Conservation (phyloP, 2,888 invertebrate species). For the Deroplatys truncata region DNA sequence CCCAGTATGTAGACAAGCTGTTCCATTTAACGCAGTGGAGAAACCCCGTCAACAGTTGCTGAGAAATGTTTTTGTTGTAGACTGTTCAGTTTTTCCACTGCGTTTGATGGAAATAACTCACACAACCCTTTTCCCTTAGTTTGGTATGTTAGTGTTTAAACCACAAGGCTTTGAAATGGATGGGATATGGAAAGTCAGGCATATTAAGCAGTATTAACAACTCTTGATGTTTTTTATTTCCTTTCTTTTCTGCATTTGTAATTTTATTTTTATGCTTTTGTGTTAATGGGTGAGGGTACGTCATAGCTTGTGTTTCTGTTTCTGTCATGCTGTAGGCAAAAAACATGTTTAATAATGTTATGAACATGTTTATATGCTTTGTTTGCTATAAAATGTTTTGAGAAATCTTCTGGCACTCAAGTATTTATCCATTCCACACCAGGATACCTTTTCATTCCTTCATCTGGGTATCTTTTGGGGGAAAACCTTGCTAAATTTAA, state of each 20-base stretch:
- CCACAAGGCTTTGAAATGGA: not conserved
- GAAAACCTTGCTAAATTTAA: not conserved
- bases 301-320: not conserved
- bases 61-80: not conserved
- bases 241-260: not conserved
- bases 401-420: slow-evolving; percentile 28
- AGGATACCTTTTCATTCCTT: not conserved
- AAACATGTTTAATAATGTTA: not conserved
- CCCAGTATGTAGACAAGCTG: not conserved
- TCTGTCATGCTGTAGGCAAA: not conserved
- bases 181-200: not conserved
- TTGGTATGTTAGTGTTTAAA: slow-evolving; percentile 2
- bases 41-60: not conserved
- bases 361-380: not conserved
- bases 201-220: not conserved
- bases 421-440: slow-evolving; percentile 8
- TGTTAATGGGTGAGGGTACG: not conserved
- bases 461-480: not conserved
- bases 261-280: not conserved
- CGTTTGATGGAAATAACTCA: not conserved
- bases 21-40: not conserved
- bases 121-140: not conserved
- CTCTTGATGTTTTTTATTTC: not conserved
- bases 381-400: not conserved
- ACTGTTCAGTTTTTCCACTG: not conserved